A percentile compares a stretch with the other conserved stretches of the same genome.
Evolutionary conservation across 2,797 vertebrate species (phyloP).

Genomic region (Sebastes miniatus): DNA sequence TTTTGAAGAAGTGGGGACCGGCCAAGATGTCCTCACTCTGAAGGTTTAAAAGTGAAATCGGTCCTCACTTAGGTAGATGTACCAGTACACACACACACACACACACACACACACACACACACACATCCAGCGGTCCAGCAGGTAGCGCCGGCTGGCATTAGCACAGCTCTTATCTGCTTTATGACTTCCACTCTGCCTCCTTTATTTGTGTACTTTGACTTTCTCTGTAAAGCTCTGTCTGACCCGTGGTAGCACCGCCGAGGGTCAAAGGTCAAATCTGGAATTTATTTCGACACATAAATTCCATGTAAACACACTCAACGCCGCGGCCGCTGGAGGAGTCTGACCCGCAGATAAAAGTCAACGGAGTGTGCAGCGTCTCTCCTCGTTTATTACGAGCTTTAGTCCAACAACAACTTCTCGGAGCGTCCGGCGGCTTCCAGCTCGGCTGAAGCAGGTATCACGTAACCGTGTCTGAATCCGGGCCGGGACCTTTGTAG

Average conservation of each 20-base stretch:
- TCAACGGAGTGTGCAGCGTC: conserved; percentile 11
- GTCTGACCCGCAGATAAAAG: conserved; percentile 45
- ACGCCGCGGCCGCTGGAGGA: conserved; percentile 17
- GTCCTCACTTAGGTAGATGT: neutral
- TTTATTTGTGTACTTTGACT: conserved; percentile 82
- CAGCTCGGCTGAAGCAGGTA: conserved; percentile 3
- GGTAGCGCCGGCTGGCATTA: conserved; percentile 25
- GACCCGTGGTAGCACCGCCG: conserved; percentile 36
- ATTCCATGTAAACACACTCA: conserved; percentile 18
- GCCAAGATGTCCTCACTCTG: neutral
- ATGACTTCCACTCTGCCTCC: conserved; percentile 71
- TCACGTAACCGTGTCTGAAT: conserved; percentile 36
- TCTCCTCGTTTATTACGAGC: conserved; percentile 10
- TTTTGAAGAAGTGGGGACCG: neutral
- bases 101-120: neutral
- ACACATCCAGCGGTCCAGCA: neutral
- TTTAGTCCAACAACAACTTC: neutral
- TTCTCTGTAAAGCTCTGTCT: conserved; percentile 66
- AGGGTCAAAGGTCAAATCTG: conserved; percentile 67
- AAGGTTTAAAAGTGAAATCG: neutral
- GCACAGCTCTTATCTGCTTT: conserved; percentile 69
- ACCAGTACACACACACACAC: neutral
- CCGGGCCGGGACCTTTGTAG: conserved; percentile 32
- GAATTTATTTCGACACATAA: conserved; percentile 55
- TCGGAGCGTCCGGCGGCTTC: neutral